Percentiles rank a stretch among this genome's conserved stretches.
Evolutionary conservation across 2,113 vertebrate genomes (phyloP).

Genomic region (Prunella fulvescens): DNA sequence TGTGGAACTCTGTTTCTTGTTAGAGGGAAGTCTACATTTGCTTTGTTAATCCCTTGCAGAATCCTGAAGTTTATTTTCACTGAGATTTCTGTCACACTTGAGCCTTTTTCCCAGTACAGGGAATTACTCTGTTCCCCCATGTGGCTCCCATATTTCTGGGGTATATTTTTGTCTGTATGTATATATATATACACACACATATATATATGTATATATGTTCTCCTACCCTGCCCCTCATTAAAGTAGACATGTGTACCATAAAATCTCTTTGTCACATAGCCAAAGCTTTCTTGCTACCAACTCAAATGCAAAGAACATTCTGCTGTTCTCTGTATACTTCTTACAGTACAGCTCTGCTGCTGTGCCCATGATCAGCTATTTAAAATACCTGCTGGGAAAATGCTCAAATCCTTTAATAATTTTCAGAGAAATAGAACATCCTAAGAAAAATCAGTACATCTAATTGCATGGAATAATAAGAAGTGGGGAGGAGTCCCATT

Average conservation of each 20-base stretch:
- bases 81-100: not conserved
- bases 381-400: not conserved
- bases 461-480: not conserved
- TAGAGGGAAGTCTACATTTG: not conserved
- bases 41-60: slow-evolving; percentile 4
- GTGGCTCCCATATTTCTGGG: not conserved
- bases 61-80: slow-evolving; percentile 8
- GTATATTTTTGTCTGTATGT: not conserved
- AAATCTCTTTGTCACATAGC: not conserved
- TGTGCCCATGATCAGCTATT: not conserved
- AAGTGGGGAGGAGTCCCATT: not conserved
- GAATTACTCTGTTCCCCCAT: not conserved
- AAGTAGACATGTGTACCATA: not conserved
- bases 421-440: not conserved
- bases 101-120: not conserved
- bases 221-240: not conserved
- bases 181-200: not conserved
- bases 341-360: not conserved
- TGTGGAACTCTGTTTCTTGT: not conserved
- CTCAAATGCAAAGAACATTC: not conserved
- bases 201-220: not conserved
- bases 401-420: not conserved
- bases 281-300: not conserved
- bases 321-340: not conserved
- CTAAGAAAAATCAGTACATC: not conserved